Conservation (phyloP, 2,113 vertebrate genomes). For the Anoura caudifer region DNA sequence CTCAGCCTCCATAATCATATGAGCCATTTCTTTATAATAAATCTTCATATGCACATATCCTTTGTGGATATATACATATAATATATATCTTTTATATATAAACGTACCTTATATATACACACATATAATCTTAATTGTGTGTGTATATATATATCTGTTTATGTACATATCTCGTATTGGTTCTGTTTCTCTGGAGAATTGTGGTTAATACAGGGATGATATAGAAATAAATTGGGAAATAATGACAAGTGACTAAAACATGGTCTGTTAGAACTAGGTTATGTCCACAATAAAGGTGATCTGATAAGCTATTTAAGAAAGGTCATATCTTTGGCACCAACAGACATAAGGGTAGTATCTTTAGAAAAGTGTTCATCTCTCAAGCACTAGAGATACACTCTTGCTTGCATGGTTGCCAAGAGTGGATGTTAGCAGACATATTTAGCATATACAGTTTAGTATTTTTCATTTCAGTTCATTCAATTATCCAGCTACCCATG, state of each 20-base stretch:
- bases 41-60: not conserved
- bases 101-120: not conserved
- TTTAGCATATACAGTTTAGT: not conserved
- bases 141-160: no score
- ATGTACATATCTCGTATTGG: not conserved
- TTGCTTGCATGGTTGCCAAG: not conserved
- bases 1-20: not conserved
- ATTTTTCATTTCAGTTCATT: not conserved
- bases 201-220: not conserved
- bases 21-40: not conserved
- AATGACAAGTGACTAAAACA: not conserved
- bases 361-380: not conserved
- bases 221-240: not conserved
- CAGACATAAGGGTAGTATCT: not conserved
- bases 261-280: not conserved
- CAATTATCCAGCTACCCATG: not conserved
- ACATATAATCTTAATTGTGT: not conserved
- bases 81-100: not conserved
- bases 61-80: not conserved
- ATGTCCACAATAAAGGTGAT: not conserved
- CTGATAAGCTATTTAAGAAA: not conserved
- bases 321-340: not conserved
- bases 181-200: not conserved
- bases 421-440: not conserved
- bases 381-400: not conserved